A percentile compares a stretch with the other conserved stretches of the same genome.
phyloP scores from a whole-genome alignment of 2,888 invertebrate species.

The Temnothorax ravouxi region DNA sequence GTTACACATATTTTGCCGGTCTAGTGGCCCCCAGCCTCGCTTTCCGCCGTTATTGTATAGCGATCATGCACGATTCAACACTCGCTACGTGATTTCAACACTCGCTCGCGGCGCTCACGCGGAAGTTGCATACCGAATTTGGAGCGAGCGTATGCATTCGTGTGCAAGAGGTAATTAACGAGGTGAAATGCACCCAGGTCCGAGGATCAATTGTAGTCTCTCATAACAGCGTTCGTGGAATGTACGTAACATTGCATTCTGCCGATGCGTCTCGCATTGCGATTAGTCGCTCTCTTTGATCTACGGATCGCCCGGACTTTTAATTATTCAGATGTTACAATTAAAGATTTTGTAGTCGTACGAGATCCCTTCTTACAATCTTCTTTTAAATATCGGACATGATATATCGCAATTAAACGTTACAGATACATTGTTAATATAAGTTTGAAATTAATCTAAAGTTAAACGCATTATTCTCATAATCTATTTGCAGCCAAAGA shows the following conservation, averaged over 20 bases:
- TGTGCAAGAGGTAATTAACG: conserved; percentile 29
- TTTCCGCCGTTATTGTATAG: not conserved
- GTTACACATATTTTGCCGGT: conserved; percentile 9
- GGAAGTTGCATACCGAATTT: conserved; percentile 38
- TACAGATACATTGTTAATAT: not conserved
- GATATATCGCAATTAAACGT: not conserved
- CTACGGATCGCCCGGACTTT: not conserved
- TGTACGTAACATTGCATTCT: conserved; percentile 18
- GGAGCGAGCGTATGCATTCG: conserved; percentile 17
- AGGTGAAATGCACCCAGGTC: conserved; percentile 13
- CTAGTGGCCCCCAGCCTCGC: not conserved
- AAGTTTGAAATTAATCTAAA: not conserved
- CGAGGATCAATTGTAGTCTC: conserved; percentile 42
- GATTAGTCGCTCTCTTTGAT: not conserved
- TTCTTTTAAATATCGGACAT: not conserved
- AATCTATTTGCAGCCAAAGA: not conserved
- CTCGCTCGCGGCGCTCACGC: conserved; percentile 1
- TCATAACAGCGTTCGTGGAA: not conserved
- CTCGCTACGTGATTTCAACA: conserved; percentile 21
- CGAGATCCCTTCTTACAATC: not conserved
- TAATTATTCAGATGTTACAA: not conserved
- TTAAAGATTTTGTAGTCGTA: not conserved
- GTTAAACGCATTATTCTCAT: not conserved
- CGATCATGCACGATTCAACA: not conserved
- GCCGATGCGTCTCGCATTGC: not conserved